phyloP scores from a whole-genome alignment of 2,113 vertebrate species.

The Aythya baeri region DNA sequence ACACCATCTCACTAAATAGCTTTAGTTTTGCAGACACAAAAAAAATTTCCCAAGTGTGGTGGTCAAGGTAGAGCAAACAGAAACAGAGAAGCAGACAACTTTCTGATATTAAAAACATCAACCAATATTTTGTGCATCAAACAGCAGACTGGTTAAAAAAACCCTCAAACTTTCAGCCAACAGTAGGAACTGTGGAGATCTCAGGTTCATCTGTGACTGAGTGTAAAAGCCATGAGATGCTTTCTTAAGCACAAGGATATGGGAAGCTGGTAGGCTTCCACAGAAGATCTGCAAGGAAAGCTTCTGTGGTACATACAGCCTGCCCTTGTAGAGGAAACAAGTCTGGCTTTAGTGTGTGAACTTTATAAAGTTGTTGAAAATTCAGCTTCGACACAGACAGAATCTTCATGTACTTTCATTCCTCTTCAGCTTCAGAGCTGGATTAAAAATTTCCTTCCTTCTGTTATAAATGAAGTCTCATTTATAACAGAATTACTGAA shows the following conservation, averaged over 20 bases:
- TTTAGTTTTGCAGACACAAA: not conserved
- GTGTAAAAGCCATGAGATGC: not conserved
- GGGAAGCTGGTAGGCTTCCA: not conserved
- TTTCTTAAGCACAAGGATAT: not conserved
- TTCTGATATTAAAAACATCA: not conserved
- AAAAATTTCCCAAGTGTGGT: not conserved
- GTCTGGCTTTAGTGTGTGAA: not conserved
- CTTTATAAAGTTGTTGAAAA: not conserved
- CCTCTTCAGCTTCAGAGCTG: not conserved
- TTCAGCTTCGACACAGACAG: not conserved
- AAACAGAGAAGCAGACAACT: not conserved
- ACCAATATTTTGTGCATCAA: not conserved
- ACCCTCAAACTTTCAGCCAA: not conserved
- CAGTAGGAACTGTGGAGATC: not conserved
- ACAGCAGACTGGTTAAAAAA: not conserved
- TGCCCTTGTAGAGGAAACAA: not conserved
- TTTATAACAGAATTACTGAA: too few species aligned
- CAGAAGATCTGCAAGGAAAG: not conserved
- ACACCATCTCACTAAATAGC: not conserved
- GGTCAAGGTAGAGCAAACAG: not conserved
- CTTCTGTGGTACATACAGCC: not conserved
- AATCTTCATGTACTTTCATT: not conserved
- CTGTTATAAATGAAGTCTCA: too few species aligned
- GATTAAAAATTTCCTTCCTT: not conserved
- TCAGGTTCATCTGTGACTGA: not conserved